Conservation (phyloP, 2,113 vertebrate species). For the Conger conger region DNA sequence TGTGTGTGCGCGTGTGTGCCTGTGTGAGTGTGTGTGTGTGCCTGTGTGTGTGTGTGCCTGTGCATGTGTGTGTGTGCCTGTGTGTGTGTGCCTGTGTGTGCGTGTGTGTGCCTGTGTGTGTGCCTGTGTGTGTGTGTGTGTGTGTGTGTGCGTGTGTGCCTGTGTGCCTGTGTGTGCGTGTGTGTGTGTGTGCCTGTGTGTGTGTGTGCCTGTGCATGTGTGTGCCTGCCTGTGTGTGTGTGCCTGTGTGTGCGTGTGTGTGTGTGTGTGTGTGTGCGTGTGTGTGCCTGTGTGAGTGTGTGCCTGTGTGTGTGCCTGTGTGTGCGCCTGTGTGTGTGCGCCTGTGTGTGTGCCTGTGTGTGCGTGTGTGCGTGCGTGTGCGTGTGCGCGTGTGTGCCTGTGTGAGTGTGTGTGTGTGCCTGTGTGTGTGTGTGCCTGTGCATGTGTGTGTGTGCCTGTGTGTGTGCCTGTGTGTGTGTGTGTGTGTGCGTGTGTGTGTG, state of each 20-base stretch:
- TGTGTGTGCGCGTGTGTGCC: not conserved
- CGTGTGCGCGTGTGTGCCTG: too few relatives aligned
- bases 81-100: constrained; percentile 2
- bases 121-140: not conserved
- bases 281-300: constrained; percentile 28
- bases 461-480: too few relatives aligned
- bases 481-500: too few relatives aligned
- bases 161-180: too few relatives aligned
- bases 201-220: not conserved
- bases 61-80: constrained; percentile 37
- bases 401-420: too few relatives aligned
- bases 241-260: not conserved
- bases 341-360: too few relatives aligned
- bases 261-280: constrained; percentile 23
- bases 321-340: too few relatives aligned
- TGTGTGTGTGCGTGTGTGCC: not conserved
- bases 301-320: not conserved
- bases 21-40: not conserved
- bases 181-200: not conserved
- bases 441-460: too few relatives aligned
- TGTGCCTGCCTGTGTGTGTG: not conserved
- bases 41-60: not conserved
- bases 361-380: too few relatives aligned
- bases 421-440: too few relatives aligned
- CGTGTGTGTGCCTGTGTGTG: constrained; percentile 22